Conservation (phyloP, 2,888 invertebrate species). For the Balanococcus diminutus region DNA sequence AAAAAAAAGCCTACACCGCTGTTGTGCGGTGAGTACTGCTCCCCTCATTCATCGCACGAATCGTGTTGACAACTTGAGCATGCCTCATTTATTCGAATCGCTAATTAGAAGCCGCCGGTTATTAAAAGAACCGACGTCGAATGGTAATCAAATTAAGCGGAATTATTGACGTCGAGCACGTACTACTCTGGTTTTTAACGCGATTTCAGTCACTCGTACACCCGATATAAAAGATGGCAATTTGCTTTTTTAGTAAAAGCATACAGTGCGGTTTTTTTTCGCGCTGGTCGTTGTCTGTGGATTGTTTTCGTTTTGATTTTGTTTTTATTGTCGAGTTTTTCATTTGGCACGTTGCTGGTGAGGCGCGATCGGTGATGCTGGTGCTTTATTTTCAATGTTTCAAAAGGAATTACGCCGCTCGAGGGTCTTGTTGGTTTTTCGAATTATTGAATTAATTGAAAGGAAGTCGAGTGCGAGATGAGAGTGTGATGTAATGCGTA, state of each 20-base stretch:
- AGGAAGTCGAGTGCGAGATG: not conserved
- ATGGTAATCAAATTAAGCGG: conserved; percentile 42
- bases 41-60: not conserved
- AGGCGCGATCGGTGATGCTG: not conserved
- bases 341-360: not conserved
- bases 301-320: not conserved
- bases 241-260: not conserved
- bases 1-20: not conserved
- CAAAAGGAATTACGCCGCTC: not conserved
- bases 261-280: not conserved
- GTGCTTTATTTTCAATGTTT: too few species aligned
- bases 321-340: not conserved
- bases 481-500: not conserved
- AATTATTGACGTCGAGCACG: conserved; percentile 43
- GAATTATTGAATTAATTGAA: not conserved
- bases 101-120: conserved; percentile 34
- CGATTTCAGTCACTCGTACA: not conserved
- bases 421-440: not conserved
- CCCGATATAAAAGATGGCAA: not conserved
- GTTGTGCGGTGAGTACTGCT: not conserved
- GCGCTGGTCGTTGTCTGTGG: not conserved
- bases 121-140: conserved; percentile 25
- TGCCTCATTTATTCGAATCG: conserved; percentile 35
- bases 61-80: conserved; percentile 35
- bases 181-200: conserved; percentile 3